Base-by-base conservation (phyloP, 1,140 invertebrate genomes). In the Pectinophora gossypiella region DNA sequence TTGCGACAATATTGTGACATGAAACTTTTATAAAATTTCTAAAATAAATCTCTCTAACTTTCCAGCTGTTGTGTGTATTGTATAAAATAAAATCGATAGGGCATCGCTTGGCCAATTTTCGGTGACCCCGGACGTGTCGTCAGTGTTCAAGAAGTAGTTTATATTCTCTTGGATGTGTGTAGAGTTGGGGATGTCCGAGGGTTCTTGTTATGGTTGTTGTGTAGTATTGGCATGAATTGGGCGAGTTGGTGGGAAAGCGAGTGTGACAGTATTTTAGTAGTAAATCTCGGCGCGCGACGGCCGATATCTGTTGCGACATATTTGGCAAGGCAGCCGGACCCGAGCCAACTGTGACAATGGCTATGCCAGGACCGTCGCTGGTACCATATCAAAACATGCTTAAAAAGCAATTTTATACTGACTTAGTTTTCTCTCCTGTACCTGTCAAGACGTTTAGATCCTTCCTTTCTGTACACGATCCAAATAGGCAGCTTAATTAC, bases 271-370 rank as follows among this genome's bases (percentile, higher is more conserved):
- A 64, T 64, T 67, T 62, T 63, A 63, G 67, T 56, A 72, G 71
- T 79, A 72, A 82, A 78, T 77, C 71, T 71, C 57, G 44, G 61
- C 48, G 51, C 36, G n/a, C n/a, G n/a, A n/a, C n/a, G 43, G 42
- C 27, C 54, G 65, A 68, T 73, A 74, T 78, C 72, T 68, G 63
- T 68, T 66, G 72, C 71, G 75, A 81, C 76, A 75, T 75, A 81
- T 81, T 84, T 84, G 80, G 80, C 80, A 80, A 78, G 58, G 47
- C 51, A 51, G 58, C 50, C 48, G 56, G 59, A 64, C 61, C 63
- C 27, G 59, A 73, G 69, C 77, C 76, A 80, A 78, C 74, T 80
- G 76, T 76, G 72, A 80, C 74, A 78, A n/a, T n/a, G n/a, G n/a
- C n/a, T n/a, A n/a, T n/a, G n/a, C n/a, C n/a, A n/a, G n/a, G n/a